phyloP scores from a whole-genome alignment of 2,797 vertebrate genomes.

The Sebastes oblongus region DNA sequence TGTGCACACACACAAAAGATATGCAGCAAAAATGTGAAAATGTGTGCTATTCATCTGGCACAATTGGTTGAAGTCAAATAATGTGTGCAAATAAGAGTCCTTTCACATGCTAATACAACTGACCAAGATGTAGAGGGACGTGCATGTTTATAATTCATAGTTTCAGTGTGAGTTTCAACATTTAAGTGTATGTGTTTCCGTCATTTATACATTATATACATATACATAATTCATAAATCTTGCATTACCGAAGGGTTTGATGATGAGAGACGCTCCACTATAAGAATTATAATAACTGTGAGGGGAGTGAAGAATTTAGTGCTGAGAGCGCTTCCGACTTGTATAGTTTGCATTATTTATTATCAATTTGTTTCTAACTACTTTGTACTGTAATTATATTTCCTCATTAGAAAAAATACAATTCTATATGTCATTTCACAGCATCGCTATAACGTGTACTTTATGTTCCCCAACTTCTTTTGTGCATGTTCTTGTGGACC shows the following conservation, averaged over 20 bases:
- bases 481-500: background rate
- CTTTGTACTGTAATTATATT: background rate
- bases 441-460: background rate
- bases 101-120: background rate
- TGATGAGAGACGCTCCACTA: background rate
- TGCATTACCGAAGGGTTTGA: background rate
- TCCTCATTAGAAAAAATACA: background rate
- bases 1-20: background rate
- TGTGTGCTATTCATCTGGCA: background rate
- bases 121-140: background rate
- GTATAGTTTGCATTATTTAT: background rate
- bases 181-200: background rate
- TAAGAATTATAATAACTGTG: background rate
- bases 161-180: background rate
- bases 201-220: background rate
- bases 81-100: background rate
- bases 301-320: background rate
- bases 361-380: background rate
- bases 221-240: background rate
- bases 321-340: background rate
- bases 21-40: constrained; percentile 1
- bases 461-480: background rate
- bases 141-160: background rate
- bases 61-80: constrained; percentile 12
- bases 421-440: background rate